A percentile compares a stretch with the other conserved stretches of the same genome.
Conservation (phyloP, 2,888 invertebrate genomes). For the Cynaeus angustus region DNA sequence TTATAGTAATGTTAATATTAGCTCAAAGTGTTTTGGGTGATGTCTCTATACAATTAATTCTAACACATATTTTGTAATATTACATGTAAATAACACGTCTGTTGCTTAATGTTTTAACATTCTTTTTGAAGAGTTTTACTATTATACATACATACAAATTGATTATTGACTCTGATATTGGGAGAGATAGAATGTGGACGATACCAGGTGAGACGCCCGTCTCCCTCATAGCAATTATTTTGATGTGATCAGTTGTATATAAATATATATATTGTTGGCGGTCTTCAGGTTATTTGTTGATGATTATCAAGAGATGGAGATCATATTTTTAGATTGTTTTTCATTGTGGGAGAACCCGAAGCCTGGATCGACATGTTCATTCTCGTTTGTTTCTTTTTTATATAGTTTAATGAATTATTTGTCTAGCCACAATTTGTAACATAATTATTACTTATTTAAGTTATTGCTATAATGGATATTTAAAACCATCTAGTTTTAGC, state of each 20-base stretch:
- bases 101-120: constrained; percentile 60
- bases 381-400: constrained; percentile 13
- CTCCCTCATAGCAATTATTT: constrained; percentile 27
- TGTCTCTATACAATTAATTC: constrained; percentile 61
- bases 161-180: constrained; percentile 46
- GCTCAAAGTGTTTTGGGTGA: constrained; percentile 64
- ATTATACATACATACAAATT: constrained; percentile 50
- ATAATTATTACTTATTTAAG: constrained; percentile 52
- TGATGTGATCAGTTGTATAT: constrained; percentile 35
- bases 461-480: constrained; percentile 61
- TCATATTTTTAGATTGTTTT: constrained; percentile 40
- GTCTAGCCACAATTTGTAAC: constrained; percentile 54
- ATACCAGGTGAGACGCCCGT: neutral
- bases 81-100: constrained; percentile 64
- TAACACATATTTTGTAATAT: constrained; percentile 65
- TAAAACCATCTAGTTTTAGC: constrained; percentile 64
- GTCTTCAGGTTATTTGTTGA: constrained; percentile 38
- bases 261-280: constrained; percentile 29
- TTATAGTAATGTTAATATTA: constrained; percentile 57
- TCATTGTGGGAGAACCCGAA: constrained; percentile 4
- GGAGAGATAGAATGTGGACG: constrained; percentile 10
- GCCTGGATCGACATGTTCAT: constrained; percentile 1
- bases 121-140: constrained; percentile 56
- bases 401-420: constrained; percentile 53
- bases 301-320: constrained; percentile 28